Evolutionary conservation across 2,888 invertebrate genomes (phyloP).

Genomic region (Pterostichus niger): DNA sequence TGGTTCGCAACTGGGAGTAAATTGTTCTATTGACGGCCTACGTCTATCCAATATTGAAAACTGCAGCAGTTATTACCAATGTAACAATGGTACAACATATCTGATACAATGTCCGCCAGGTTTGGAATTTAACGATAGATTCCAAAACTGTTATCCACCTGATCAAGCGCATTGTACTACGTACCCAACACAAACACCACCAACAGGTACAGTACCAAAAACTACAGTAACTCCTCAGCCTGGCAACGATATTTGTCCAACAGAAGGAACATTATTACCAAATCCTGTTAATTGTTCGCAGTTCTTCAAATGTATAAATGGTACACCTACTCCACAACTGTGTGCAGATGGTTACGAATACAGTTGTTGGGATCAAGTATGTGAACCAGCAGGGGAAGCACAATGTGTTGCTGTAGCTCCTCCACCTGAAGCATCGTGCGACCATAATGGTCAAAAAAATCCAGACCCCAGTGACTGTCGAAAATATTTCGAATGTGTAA

Average conservation of each 20-base stretch:
- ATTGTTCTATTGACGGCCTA: constrained; percentile 21
- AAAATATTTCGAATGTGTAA: constrained; percentile 42
- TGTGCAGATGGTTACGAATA: constrained; percentile 31
- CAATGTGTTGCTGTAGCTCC: neutral
- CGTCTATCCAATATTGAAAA: constrained; percentile 23
- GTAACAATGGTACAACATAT: constrained; percentile 11
- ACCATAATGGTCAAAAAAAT: constrained; percentile 23
- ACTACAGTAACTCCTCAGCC: constrained; percentile 16
- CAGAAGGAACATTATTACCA: constrained; percentile 20
- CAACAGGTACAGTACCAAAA: neutral
- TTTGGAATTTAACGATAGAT: constrained; percentile 27
- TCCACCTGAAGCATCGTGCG: constrained; percentile 22
- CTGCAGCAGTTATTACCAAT: constrained; percentile 54
- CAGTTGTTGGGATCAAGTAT: constrained; percentile 34
- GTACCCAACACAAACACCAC: neutral
- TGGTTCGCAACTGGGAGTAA: constrained; percentile 13
- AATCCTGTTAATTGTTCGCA: constrained; percentile 33
- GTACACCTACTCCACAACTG: constrained; percentile 1
- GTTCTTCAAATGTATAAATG: constrained; percentile 26
- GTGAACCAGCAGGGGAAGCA: constrained; percentile 2
- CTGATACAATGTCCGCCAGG: neutral
- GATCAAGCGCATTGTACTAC: neutral
- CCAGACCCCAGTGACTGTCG: constrained; percentile 40
- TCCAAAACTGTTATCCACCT: constrained; percentile 13
- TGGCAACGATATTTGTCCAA: constrained; percentile 1